Percentiles rank a stretch among this genome's conserved stretches.
Evolutionary conservation across 2,797 vertebrate genomes (phyloP).

Genomic region (Dendrocincla tyrannina): DNA sequence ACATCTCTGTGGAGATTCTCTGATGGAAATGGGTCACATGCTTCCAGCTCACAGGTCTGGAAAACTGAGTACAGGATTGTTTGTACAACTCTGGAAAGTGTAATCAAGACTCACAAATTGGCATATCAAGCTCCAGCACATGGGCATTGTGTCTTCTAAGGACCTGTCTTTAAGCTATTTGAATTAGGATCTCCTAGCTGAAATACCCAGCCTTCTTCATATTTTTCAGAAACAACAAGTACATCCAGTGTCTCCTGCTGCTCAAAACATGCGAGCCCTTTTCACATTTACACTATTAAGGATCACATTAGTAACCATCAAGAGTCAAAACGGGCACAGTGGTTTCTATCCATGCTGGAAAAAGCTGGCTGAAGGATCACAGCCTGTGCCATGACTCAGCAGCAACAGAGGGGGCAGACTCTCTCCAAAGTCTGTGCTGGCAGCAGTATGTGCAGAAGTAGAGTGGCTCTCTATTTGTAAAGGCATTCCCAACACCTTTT

Average conservation of each 20-base stretch:
- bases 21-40: neutral
- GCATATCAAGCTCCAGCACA: neutral
- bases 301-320: neutral
- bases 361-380: neutral
- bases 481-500: neutral
- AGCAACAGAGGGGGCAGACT: neutral
- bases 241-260: neutral
- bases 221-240: neutral
- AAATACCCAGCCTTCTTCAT: neutral
- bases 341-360: neutral
- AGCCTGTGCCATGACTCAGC: neutral
- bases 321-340: neutral
- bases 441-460: fast-evolving
- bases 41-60: neutral
- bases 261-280: neutral
- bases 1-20: neutral
- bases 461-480: neutral
- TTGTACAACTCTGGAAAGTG: neutral
- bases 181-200: neutral
- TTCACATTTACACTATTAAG: neutral
- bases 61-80: neutral
- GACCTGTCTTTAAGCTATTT: neutral
- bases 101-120: neutral
- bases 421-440: neutral
- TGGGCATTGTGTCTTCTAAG: neutral